Evolutionary conservation across 2,888 invertebrate genomes (phyloP), one percentile per base, ranked within the genome.

Genomic region (Invenusta paracnida): DNA sequence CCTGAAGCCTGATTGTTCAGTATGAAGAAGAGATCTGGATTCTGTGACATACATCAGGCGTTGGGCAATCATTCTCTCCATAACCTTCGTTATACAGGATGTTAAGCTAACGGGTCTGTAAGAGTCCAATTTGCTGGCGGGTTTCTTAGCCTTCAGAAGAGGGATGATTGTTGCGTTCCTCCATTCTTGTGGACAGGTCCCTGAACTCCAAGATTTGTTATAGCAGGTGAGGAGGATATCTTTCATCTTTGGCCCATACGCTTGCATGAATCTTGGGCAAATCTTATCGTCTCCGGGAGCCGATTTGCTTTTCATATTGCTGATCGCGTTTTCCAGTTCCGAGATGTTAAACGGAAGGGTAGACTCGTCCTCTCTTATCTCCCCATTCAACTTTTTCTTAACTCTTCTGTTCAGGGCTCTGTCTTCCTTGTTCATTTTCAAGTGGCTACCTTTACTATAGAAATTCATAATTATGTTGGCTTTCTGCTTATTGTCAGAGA

Each of bases 211-310:
- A 23, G 73, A 73, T 73, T 73, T 23, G 73, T 73, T 73, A 23
- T n/a, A 73, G 73, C 73, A 73, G 11, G 23, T 73, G 25, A 73
- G 73, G 73, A 73, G 17, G 17, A 73, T 73, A n/a, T 73, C 73
- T 73, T 5, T 73, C 25, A 73, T 73, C 73, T 73, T 73, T 23
- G 11, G 17, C 17, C 48, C 73, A 73, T 73, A 73, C 17, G 73
- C 73, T 73, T 73, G 11, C 23, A 73, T 73, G 23, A 73, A 73
- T 23, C 73, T 73, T n/a, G 73, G 73, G 73, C 73, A 73, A 2
- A 23, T 25, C 11, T 13, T 73, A 73, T 73, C 73, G 11, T 73
- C 73, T n/a, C 73, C 73, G 25, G 73, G 73, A 25, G 73, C 73
- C 73, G 27, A 5, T 73, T 73, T 73, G 23, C 73, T 73, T 23